Evolutionary conservation across 2,888 invertebrate species (phyloP), one percentile per base, ranked within the genome.

Genomic region (Tryphoninae sp.): DNA sequence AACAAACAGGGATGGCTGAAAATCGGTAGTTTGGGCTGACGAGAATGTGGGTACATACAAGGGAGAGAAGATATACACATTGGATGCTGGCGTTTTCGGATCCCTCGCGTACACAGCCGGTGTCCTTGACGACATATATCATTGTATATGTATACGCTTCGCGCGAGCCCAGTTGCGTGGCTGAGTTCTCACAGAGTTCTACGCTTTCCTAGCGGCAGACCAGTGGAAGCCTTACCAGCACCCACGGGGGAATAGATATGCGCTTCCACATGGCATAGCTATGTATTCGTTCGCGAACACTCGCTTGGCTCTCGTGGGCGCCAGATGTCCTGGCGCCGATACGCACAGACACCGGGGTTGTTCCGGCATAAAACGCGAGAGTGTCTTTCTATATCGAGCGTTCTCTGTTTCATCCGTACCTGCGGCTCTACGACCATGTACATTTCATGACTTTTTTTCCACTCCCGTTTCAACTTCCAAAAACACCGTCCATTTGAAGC

Each of bases 241-340:
- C 26, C 53, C 55, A 9, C 55, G 55, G 16, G 42, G 23, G 74
- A 55, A 42, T 16, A 16, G 53, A 45, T 69, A 33, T 33, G 49
- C 40, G 13, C 33, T 58, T 65, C 42, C 8, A 40, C 22, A 67
- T 9, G 23, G 51, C 19, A 11, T 40, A 65, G 53, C 51, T 55
- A 71, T 45, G 33, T 64, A 58, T 61, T 19, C 51, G 42, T 19
- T 68, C 3, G 55, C 45, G 59, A 61, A 76, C 23, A 58, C 40
- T 69, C 33, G 23, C 55, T 53, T 9, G 51, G 19, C 59, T 16
- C 45, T 75, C 40, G 45, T 42, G n/a, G 75, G 67, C 51, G 59
- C 80, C 80, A 77, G 72, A 72, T 80, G 80, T 55, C 49, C 67
- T 45, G 45, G 55, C 62, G 22, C 61, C 61, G 22, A 53, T 59